Conservation (phyloP, 1,140 invertebrate species). For the Drosophila gunungcola region DNA sequence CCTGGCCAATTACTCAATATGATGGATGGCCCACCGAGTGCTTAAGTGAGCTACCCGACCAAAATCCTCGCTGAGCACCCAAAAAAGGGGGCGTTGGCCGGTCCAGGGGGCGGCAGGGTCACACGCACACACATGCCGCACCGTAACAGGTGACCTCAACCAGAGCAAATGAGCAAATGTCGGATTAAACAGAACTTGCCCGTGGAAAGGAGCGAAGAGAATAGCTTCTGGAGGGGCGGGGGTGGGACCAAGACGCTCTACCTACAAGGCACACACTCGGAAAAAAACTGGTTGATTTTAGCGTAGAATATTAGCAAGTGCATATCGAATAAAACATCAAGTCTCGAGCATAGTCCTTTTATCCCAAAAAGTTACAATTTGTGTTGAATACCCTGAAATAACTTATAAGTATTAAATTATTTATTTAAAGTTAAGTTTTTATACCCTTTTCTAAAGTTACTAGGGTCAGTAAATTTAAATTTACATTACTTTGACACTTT, state of each 20-base stretch:
- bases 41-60: slow-evolving; percentile 28
- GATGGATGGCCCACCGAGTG: slow-evolving; percentile 33
- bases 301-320: too few relatives aligned
- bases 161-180: slow-evolving; percentile 56
- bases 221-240: background rate
- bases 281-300: background rate
- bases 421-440: too few relatives aligned
- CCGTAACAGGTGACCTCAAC: slow-evolving; percentile 56
- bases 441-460: too few relatives aligned
- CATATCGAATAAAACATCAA: too few relatives aligned
- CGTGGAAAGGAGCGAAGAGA: slow-evolving; percentile 31
- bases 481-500: too few relatives aligned
- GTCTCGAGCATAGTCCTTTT: too few relatives aligned
- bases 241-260: slow-evolving; percentile 7
- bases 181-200: slow-evolving; percentile 35
- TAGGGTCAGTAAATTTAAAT: too few relatives aligned
- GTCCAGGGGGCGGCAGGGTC: too few relatives aligned
- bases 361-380: too few relatives aligned
- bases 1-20: slow-evolving; percentile 51
- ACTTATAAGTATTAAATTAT: too few relatives aligned
- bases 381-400: too few relatives aligned
- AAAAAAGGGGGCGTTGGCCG: too few relatives aligned
- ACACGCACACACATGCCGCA: slow-evolving; percentile 1
- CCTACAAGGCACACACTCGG: background rate
- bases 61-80: background rate